Percentiles rank a stretch among this genome's conserved stretches.
phyloP scores from a whole-genome alignment of 2,888 invertebrate species.

The Nebria brevicollis region DNA sequence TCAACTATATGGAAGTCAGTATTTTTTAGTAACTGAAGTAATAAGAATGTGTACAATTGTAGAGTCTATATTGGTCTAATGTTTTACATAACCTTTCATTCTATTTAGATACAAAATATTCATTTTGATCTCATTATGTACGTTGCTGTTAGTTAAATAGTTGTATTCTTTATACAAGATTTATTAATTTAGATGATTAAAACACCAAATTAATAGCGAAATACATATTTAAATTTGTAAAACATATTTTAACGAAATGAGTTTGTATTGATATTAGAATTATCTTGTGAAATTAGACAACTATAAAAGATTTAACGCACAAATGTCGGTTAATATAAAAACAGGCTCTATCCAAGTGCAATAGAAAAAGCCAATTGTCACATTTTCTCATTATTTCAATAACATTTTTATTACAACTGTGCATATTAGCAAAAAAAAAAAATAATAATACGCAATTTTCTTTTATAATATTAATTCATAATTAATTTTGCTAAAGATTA shows the following conservation, averaged over 20 bases:
- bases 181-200: neutral
- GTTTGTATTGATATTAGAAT: neutral
- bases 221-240: too few relatives aligned
- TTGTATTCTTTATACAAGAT: neutral
- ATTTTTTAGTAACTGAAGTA: slow-evolving; percentile 15
- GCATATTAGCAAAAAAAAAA: neutral
- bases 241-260: too few relatives aligned
- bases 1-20: slow-evolving; percentile 33
- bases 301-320: neutral
- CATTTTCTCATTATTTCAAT: neutral
- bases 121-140: neutral
- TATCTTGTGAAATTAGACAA: neutral
- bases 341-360: neutral
- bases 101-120: neutral
- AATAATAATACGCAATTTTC: neutral
- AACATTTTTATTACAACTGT: neutral
- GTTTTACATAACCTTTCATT: neutral
- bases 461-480: slow-evolving; percentile 33
- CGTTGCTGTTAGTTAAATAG: neutral
- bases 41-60: slow-evolving; percentile 3
- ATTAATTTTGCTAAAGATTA: slow-evolving; percentile 39
- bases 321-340: neutral
- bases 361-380: neutral
- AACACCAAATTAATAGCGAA: neutral
- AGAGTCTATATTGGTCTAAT: neutral